phyloP scores from a whole-genome alignment of 2,888 invertebrate species.

The Cephus spinipes region DNA sequence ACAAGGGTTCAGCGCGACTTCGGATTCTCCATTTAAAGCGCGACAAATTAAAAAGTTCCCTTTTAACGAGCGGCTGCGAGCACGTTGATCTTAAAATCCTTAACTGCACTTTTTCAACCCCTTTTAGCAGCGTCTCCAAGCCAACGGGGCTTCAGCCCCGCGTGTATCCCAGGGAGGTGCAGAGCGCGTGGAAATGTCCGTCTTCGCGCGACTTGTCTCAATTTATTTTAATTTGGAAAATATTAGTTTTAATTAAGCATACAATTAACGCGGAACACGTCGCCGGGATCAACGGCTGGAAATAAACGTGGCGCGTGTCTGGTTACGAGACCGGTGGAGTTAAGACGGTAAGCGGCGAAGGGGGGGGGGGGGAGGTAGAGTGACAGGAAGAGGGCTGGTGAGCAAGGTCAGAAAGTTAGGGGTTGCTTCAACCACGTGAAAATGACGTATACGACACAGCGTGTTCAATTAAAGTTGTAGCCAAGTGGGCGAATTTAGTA shows the following conservation, averaged over 20 bases:
- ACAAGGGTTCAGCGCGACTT: neutral
- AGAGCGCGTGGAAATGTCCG: neutral
- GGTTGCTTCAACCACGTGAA: neutral
- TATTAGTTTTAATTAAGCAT: conserved; percentile 46
- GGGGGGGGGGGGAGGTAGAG: neutral
- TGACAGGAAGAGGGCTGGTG: neutral
- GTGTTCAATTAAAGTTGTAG: neutral
- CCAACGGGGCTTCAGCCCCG: neutral
- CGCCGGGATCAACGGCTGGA: neutral
- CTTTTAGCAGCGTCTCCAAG: neutral
- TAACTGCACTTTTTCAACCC: neutral
- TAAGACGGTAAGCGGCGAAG: neutral
- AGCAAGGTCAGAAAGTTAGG: neutral
- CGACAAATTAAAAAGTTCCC: conserved; percentile 2
- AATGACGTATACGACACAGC: neutral
- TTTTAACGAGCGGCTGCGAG: neutral
- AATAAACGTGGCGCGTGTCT: neutral
- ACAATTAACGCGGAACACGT: conserved; percentile 40
- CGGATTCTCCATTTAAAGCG: neutral
- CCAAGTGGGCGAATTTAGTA: neutral
- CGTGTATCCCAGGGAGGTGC: neutral
- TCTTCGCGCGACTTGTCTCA: conserved; percentile 16
- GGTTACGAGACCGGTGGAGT: neutral
- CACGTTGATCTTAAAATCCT: neutral
- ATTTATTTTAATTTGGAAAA: conserved; percentile 45